A percentile compares a stretch with the other conserved stretches of the same genome.
Evolutionary conservation across 2,113 vertebrate genomes (phyloP).

Genomic region (Aythya baeri): DNA sequence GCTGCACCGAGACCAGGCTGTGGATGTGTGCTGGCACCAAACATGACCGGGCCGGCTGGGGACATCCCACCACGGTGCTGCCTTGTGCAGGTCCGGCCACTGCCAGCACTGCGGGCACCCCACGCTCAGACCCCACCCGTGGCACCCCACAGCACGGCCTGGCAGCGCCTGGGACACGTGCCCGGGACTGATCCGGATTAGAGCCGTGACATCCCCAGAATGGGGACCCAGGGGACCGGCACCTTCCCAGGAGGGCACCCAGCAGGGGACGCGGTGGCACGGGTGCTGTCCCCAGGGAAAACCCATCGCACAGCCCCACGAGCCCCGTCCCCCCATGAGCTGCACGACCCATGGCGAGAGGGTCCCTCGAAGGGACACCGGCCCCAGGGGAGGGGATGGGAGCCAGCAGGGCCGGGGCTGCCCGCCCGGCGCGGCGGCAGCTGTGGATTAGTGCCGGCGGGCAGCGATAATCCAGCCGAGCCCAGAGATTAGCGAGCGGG

Average conservation of each 20-base stretch:
- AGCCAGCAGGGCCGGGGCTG: fast-evolving
- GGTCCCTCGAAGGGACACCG: fast-evolving
- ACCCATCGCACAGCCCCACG: fast-evolving
- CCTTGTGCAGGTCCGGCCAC: too few relatives aligned
- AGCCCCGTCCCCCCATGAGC: fast-evolving
- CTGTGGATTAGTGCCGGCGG: not conserved
- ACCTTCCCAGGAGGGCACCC: not conserved
- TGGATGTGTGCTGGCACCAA: not conserved
- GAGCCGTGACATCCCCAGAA: not conserved
- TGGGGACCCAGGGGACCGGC: not conserved
- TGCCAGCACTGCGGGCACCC: too few relatives aligned
- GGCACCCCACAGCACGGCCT: fast-evolving
- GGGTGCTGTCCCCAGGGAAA: not conserved
- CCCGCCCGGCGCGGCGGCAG: not conserved
- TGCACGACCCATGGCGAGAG: fast-evolving
- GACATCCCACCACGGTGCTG: not conserved
- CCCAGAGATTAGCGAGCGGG: not conserved
- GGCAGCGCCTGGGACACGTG: not conserved
- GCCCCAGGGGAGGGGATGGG: not conserved
- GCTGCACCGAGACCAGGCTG: fast-evolving
- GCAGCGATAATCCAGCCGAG: not conserved
- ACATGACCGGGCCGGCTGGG: fast-evolving
- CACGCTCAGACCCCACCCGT: not conserved
- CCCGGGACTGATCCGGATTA: not conserved
- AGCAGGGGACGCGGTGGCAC: fast-evolving